phyloP scores from a whole-genome alignment of 2,113 vertebrate genomes.

The Hippolais icterina region DNA sequence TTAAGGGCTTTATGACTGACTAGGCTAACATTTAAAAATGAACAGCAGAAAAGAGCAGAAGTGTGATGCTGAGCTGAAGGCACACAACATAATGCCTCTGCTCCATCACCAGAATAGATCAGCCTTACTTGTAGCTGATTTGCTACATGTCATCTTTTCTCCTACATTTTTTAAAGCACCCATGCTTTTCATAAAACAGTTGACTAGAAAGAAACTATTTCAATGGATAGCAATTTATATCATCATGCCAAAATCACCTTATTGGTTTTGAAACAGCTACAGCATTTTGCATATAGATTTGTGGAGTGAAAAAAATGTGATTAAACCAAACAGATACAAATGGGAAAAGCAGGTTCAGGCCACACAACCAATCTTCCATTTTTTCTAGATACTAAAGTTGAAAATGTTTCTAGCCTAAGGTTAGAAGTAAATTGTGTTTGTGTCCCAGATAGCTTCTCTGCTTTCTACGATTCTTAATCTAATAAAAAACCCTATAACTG shows the following conservation, averaged over 20 bases:
- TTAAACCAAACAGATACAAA: background rate
- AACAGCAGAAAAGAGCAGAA: background rate
- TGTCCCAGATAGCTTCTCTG: background rate
- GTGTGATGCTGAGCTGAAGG: background rate
- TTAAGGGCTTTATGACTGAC: background rate
- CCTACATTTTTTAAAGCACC: background rate
- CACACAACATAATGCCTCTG: background rate
- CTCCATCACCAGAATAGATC: background rate
- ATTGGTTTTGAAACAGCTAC: background rate
- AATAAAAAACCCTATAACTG: background rate
- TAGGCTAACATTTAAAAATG: background rate
- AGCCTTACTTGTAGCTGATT: background rate
- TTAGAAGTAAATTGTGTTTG: background rate
- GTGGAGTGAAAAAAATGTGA: background rate
- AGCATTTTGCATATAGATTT: background rate
- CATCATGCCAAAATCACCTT: background rate
- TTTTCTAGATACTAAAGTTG: background rate
- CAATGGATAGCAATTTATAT: background rate
- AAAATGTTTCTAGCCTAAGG: background rate
- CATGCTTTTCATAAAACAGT: background rate
- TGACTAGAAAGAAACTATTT: background rate
- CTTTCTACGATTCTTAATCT: background rate
- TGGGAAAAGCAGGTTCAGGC: background rate
- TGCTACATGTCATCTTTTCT: fast-evolving
- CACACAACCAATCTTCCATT: background rate